Conservation (phyloP, 2,888 invertebrate species). For the Tachystola acroxantha region DNA sequence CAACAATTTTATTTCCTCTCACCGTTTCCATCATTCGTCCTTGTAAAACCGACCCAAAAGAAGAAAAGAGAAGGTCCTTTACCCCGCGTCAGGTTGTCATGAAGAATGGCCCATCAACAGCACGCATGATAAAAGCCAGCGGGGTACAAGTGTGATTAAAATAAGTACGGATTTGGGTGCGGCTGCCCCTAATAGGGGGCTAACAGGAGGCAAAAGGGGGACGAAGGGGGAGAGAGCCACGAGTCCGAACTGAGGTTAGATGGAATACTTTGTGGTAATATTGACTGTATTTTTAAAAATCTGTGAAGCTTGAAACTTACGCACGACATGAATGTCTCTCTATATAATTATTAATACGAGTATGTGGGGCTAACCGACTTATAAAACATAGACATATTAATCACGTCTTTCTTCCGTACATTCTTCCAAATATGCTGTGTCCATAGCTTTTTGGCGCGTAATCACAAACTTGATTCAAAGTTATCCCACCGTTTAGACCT, state of each 20-base stretch:
- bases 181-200: conserved; percentile 40
- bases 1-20: conserved; percentile 20
- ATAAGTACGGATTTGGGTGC: conserved; percentile 70
- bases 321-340: no score
- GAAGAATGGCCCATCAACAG: conserved; percentile 38
- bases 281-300: not conserved
- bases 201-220: conserved; percentile 14
- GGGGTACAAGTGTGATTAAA: conserved; percentile 66
- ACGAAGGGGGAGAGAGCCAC: conserved; percentile 25
- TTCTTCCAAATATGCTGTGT: no score
- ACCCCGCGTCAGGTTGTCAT: conserved; percentile 15
- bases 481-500: no score
- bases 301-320: not conserved
- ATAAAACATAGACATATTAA: no score
- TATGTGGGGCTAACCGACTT: no score
- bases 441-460: no score
- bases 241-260: conserved; percentile 18
- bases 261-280: conserved; percentile 1
- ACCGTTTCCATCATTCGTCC: conserved; percentile 15
- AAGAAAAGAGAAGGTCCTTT: conserved; percentile 25
- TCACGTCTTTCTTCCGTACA: no score
- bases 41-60: conserved; percentile 24
- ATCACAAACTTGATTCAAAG: no score
- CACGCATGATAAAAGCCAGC: conserved; percentile 63
- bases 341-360: no score